Conservation (phyloP, 2,113 vertebrate genomes). For the Spea multiplicata region DNA sequence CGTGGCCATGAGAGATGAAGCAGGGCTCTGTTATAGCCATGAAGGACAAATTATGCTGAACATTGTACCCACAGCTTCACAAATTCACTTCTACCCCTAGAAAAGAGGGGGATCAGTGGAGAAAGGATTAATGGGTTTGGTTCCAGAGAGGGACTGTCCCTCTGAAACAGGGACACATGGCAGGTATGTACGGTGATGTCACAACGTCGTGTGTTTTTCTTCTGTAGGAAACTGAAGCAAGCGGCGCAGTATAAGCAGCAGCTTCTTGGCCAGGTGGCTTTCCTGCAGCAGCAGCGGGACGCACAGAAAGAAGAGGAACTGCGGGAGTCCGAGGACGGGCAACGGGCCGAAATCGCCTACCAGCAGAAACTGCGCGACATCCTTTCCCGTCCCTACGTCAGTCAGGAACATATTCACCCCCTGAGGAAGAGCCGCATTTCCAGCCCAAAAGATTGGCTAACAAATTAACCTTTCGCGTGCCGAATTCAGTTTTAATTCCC, state of each 20-base stretch:
- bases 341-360: constrained; percentile 57
- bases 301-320: constrained; percentile 60
- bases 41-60: no score
- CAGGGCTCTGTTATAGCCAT: no score
- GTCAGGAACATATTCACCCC: constrained; percentile 60
- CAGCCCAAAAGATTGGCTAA: constrained; percentile 35
- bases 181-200: background rate
- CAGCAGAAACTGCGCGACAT: constrained; percentile 62
- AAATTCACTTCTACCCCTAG: no score
- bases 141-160: no score
- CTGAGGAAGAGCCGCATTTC: constrained; percentile 61
- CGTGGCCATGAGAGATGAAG: no score
- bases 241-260: constrained; percentile 65
- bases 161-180: background rate
- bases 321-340: constrained; percentile 58
- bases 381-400: constrained; percentile 53
- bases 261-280: constrained; percentile 72
- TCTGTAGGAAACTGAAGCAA: constrained; percentile 60
- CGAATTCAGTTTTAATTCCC: no score
- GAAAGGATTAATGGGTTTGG: no score
- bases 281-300: constrained; percentile 54
- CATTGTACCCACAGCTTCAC: no score
- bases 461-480: no score
- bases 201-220: background rate
- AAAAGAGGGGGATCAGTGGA: no score